Percentiles rank a stretch among this genome's conserved stretches.
Evolutionary conservation across 1,140 invertebrate genomes (phyloP).

Genomic region (Camponotus vicinus): DNA sequence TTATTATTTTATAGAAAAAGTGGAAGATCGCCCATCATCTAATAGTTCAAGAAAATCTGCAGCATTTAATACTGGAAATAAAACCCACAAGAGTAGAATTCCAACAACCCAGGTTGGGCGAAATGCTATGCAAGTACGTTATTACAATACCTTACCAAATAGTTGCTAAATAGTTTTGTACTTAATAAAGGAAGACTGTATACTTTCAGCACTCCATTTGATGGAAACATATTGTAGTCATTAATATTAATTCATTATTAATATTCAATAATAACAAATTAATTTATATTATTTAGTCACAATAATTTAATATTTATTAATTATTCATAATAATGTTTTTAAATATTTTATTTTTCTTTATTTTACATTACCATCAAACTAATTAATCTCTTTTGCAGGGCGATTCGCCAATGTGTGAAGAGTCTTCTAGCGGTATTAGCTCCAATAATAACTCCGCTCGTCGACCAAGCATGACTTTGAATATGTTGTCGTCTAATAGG

Average conservation of each 20-base stretch:
- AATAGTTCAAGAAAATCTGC: conserved; percentile 31
- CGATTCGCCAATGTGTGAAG: conserved; percentile 46
- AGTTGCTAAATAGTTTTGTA: not conserved
- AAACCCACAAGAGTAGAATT: conserved; percentile 51
- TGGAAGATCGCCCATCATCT: conserved; percentile 28
- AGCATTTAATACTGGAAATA: conserved; percentile 7
- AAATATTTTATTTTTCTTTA: not conserved
- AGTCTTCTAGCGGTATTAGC: conserved; percentile 35
- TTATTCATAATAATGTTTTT: not conserved
- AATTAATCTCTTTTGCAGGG: conserved; percentile 40
- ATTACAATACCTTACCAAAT: not conserved
- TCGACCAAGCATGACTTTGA: conserved; percentile 40
- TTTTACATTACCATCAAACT: not conserved
- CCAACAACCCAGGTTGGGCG: conserved; percentile 35
- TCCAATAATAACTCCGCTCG: conserved; percentile 45
- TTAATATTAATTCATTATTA: not conserved
- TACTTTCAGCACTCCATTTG: too few species aligned
- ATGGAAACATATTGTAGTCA: not conserved
- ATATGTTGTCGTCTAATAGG: not conserved
- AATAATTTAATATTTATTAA: conserved; percentile 22
- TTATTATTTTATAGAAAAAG: conserved; percentile 28
- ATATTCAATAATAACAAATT: conserved; percentile 3
- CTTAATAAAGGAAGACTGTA: not conserved
- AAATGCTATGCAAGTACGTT: conserved; percentile 53
- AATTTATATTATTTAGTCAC: conserved; percentile 3